Evolutionary conservation across 2,797 vertebrate genomes (phyloP).

Genomic region (Otolemur crassicaudatus): DNA sequence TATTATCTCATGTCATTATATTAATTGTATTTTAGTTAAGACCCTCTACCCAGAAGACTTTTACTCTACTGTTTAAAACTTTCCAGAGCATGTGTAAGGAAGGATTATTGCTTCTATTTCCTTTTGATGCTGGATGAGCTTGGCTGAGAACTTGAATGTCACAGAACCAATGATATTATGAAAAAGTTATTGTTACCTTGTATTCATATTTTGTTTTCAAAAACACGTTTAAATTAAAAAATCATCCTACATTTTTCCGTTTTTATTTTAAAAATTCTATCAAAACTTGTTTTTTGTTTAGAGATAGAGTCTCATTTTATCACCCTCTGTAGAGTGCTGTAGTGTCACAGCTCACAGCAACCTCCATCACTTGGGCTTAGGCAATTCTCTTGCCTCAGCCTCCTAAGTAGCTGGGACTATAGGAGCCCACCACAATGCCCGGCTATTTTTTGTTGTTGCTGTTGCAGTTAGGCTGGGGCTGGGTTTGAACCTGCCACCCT

Average conservation of each 20-base stretch:
- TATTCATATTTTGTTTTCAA: background rate
- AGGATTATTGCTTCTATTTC: background rate
- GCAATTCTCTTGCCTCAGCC: too few relatives aligned
- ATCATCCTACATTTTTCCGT: background rate
- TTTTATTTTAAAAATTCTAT: constrained; percentile 1
- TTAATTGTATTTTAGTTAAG: background rate
- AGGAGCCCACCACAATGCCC: too few relatives aligned
- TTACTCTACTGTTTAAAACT: background rate
- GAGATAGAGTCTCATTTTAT: too few relatives aligned
- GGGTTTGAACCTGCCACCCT: too few relatives aligned
- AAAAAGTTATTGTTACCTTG: background rate
- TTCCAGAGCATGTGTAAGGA: background rate
- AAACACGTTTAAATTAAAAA: background rate
- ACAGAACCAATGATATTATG: background rate
- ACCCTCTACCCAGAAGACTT: background rate
- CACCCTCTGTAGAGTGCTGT: too few relatives aligned
- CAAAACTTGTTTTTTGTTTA: background rate
- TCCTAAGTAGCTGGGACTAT: too few relatives aligned
- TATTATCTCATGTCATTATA: too few relatives aligned
- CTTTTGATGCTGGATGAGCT: background rate
- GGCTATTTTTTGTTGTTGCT: too few relatives aligned
- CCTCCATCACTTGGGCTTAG: too few relatives aligned
- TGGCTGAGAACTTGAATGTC: background rate
- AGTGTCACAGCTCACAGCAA: too few relatives aligned
- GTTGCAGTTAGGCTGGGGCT: too few relatives aligned